Evolutionary conservation across 2,113 vertebrate species (phyloP).

Genomic region (Cebidichthys violaceus): DNA sequence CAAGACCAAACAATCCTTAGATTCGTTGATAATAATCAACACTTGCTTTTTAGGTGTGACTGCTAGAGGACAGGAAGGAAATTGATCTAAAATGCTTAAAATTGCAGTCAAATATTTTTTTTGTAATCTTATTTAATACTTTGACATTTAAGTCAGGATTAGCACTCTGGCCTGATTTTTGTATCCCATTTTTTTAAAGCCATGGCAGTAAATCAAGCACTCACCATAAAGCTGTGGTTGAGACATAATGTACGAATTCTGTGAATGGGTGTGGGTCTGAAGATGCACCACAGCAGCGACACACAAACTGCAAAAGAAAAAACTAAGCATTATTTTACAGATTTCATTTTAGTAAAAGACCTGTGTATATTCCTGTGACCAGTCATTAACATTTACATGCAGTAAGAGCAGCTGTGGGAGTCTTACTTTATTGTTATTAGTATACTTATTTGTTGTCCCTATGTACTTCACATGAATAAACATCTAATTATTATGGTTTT

Average conservation of each 20-base stretch:
- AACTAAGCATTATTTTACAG: neutral
- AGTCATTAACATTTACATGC: neutral
- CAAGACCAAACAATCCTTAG: neutral
- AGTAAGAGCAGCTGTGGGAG: neutral
- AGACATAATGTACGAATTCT: constrained; percentile 97
- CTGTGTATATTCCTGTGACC: neutral
- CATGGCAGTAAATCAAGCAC: constrained; percentile 59
- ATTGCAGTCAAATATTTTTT: constrained; percentile 34
- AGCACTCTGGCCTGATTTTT: constrained; percentile 42
- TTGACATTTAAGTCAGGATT: constrained; percentile 53
- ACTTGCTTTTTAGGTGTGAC: neutral
- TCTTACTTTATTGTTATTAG: neutral
- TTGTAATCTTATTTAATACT: constrained; percentile 33
- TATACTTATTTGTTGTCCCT: neutral
- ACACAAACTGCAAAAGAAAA: constrained; percentile 89
- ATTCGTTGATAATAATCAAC: neutral
- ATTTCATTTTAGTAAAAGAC: neutral
- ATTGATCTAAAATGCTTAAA: constrained; percentile 18
- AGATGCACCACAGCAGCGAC: constrained; percentile 94
- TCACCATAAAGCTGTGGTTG: constrained; percentile 97
- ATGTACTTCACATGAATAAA: neutral
- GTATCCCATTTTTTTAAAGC: constrained; percentile 44
- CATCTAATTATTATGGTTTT: neutral
- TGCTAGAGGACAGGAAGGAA: constrained; percentile 4
- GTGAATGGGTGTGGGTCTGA: constrained; percentile 97